Conservation (phyloP, 2,113 vertebrate genomes). For the Panurus biarmicus region DNA sequence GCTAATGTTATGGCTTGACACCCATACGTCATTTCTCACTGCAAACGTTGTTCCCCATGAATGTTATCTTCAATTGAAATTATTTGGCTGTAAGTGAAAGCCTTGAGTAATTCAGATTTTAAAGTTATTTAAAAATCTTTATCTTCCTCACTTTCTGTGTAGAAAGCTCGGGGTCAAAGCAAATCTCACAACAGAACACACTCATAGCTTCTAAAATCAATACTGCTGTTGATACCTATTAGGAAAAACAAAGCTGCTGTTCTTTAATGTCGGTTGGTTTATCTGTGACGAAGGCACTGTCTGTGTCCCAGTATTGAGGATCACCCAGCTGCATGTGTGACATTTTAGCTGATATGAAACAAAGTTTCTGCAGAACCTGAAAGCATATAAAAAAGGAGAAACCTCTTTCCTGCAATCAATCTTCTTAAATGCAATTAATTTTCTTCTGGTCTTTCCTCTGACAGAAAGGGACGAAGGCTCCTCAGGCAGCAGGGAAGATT, state of each 20-base stretch:
- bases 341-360: slow-evolving; percentile 40
- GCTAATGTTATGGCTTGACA: slow-evolving; percentile 9
- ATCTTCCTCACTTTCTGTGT: slow-evolving; percentile 33
- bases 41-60: neutral
- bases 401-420: slow-evolving; percentile 73
- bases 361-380: slow-evolving; percentile 64
- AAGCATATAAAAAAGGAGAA: slow-evolving; percentile 71
- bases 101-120: slow-evolving; percentile 70
- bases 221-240: slow-evolving; percentile 72
- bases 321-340: slow-evolving; percentile 25
- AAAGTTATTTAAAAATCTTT: slow-evolving; percentile 71
- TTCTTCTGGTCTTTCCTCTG: slow-evolving; percentile 72
- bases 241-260: slow-evolving; percentile 65
- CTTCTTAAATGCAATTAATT: slow-evolving; percentile 85
- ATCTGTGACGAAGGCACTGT: slow-evolving; percentile 66
- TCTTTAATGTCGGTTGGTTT: slow-evolving; percentile 71
- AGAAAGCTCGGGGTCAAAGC: slow-evolving; percentile 74
- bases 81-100: slow-evolving; percentile 40
- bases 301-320: slow-evolving; percentile 65
- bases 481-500: slow-evolving; percentile 93
- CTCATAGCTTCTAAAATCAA: slow-evolving; percentile 85
- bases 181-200: slow-evolving; percentile 75
- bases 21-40: slow-evolving; percentile 53
- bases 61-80: slow-evolving; percentile 45
- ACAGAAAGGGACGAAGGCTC: slow-evolving; percentile 92